phyloP scores from a whole-genome alignment of 2,113 vertebrate genomes.

The Thinocorus orbignyianus region DNA sequence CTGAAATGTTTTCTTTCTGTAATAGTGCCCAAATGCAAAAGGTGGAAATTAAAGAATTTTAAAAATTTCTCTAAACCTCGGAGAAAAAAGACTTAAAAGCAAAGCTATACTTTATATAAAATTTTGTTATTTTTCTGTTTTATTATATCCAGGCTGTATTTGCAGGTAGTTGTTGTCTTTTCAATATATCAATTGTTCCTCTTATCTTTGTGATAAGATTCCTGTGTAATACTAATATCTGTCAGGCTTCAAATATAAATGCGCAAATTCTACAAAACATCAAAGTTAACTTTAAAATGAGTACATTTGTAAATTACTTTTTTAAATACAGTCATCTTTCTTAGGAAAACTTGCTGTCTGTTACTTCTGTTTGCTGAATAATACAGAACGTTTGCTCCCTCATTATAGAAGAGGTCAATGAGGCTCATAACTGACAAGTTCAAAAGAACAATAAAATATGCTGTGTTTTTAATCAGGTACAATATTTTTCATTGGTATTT shows the following conservation, averaged over 20 bases:
- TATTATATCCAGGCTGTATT: neutral
- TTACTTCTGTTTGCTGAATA: neutral
- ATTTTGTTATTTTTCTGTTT: neutral
- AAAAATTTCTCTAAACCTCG: neutral
- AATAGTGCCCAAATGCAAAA: neutral
- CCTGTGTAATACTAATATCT: neutral
- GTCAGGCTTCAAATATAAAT: neutral
- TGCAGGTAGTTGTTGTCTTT: neutral
- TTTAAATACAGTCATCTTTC: neutral
- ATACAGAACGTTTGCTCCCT: neutral
- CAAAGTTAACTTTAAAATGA: neutral
- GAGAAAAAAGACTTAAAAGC: neutral
- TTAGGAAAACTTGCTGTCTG: neutral
- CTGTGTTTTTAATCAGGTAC: neutral
- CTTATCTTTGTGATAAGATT: neutral
- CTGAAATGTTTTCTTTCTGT: neutral
- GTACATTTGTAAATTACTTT: neutral
- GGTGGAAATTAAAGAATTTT: neutral
- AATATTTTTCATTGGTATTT: neutral
- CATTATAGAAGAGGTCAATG: neutral
- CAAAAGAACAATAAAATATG: slow-evolving; percentile 35
- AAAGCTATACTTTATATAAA: neutral
- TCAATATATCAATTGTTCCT: neutral
- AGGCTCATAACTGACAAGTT: neutral
- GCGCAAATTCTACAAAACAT: neutral